A percentile compares a stretch with the other conserved stretches of the same genome.
These are phyloP conservation scores for Netelia melanura DNA, from an alignment of 2,888 invertebrate species.

Conservation along the genomic window DNA sequence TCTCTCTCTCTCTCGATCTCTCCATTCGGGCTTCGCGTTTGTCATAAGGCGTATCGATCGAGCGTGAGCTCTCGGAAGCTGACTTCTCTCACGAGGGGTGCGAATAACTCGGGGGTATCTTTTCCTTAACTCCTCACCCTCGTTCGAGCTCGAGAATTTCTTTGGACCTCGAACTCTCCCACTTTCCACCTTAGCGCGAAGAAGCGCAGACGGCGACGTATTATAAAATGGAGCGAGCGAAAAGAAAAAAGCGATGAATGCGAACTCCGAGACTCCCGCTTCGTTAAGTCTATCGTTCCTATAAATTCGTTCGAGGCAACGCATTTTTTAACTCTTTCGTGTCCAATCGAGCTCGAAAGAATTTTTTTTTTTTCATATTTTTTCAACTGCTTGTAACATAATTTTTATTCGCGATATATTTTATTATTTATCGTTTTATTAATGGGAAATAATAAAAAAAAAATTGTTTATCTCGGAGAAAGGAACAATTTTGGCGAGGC, in stretches of 20 bases:
- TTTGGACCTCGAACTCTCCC: constrained; percentile 23
- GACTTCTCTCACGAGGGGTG: constrained; percentile 38
- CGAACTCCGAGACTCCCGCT: constrained; percentile 30
- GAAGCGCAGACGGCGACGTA: constrained; percentile 50
- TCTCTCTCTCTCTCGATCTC: constrained; percentile 30
- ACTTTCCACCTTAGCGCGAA: background rate
- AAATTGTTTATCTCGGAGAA: constrained; percentile 24
- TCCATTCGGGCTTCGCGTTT: constrained; percentile 26
- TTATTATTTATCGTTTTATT: background rate
- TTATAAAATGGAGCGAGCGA: constrained; percentile 45
- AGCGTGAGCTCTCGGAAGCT: constrained; percentile 52
- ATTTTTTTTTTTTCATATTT: background rate
- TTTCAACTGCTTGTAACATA: no score
- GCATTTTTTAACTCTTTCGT: background rate
- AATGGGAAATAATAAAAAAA: background rate
- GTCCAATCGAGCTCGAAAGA: background rate
- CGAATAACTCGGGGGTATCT: constrained; percentile 63
- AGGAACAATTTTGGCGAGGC: constrained; percentile 13
- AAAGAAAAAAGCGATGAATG: constrained; percentile 16
- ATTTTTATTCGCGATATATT: no score
- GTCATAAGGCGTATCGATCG: constrained; percentile 67
- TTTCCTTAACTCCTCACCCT: constrained; percentile 38
- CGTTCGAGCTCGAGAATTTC: constrained; percentile 48
- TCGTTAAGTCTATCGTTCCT: constrained; percentile 36
- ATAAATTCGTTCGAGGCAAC: constrained; percentile 4